Percentiles rank a stretch among this genome's conserved stretches.
phyloP scores from a whole-genome alignment of 2,113 vertebrate species.

The Pycnonotus jocosus region DNA sequence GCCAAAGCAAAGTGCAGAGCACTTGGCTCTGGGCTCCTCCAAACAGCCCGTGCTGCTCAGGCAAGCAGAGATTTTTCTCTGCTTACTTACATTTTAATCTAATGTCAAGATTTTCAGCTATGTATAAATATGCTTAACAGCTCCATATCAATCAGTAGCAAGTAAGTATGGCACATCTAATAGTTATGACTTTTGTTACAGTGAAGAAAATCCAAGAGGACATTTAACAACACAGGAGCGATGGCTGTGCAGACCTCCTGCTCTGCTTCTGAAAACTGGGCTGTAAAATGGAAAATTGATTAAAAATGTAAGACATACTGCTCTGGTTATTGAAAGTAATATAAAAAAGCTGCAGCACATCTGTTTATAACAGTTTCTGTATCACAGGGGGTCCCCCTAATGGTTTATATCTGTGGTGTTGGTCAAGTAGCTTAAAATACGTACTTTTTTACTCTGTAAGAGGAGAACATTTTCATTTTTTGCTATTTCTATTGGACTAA shows the following conservation, averaged over 20 bases:
- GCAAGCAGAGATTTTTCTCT: background rate
- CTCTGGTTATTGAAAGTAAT: constrained; percentile 2
- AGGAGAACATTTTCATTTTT: background rate
- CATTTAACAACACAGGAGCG: background rate
- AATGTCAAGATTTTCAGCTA: background rate
- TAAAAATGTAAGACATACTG: constrained; percentile 34
- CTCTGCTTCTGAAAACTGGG: background rate
- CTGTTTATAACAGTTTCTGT: background rate
- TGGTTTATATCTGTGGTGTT: background rate
- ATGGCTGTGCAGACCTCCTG: background rate
- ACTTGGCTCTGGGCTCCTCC: background rate
- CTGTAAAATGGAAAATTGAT: constrained; percentile 38
- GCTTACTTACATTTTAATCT: background rate
- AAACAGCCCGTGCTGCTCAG: background rate
- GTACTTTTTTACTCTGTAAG: background rate
- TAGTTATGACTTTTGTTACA: background rate
- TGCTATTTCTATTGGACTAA: background rate
- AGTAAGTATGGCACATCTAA: background rate
- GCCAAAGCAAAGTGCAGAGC: background rate
- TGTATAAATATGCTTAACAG: background rate
- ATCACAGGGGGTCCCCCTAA: constrained; percentile 32
- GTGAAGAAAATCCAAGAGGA: constrained; percentile 1
- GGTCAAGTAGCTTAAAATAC: background rate
- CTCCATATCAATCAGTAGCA: background rate
- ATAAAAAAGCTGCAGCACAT: background rate